Conservation (phyloP, 2,888 invertebrate genomes). For the Lithosia quadra region DNA sequence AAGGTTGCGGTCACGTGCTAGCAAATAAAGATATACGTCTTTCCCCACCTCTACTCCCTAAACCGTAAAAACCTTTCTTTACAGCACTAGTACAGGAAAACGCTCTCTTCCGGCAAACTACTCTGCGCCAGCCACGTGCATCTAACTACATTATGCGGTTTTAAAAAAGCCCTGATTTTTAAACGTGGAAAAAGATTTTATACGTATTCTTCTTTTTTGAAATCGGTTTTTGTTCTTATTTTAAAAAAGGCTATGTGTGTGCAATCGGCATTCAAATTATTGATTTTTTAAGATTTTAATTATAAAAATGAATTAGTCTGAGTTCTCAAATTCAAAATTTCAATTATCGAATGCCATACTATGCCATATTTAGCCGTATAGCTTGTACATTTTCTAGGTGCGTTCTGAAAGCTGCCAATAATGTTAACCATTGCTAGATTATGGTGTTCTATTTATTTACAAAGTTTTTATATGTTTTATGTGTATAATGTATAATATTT, state of each 20-base stretch:
- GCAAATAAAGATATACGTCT: slow-evolving; percentile 76
- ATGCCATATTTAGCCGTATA: too few relatives aligned
- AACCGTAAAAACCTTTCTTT: slow-evolving; percentile 82
- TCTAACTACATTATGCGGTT: slow-evolving; percentile 52
- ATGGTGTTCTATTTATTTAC: too few relatives aligned
- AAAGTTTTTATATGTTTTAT: too few relatives aligned
- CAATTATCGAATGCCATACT: too few relatives aligned
- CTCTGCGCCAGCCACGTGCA: slow-evolving; percentile 62
- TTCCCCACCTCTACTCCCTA: slow-evolving; percentile 40
- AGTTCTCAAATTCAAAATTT: too few relatives aligned
- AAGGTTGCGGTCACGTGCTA: slow-evolving; percentile 76
- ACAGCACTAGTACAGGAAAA: slow-evolving; percentile 79
- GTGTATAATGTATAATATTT: too few relatives aligned
- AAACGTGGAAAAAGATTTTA: slow-evolving; percentile 36
- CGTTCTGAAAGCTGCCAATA: too few relatives aligned
- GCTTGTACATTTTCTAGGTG: too few relatives aligned
- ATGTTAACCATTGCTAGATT: too few relatives aligned
- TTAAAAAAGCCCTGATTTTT: slow-evolving; percentile 64
- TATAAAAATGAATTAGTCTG: neutral
- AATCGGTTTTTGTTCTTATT: neutral
- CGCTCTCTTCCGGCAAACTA: slow-evolving; percentile 72
- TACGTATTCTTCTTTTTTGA: slow-evolving; percentile 23
- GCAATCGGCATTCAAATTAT: neutral
- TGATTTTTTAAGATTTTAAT: neutral
- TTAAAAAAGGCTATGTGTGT: neutral